A percentile compares a stretch with the other conserved stretches of the same genome.
Conservation (phyloP, 2,797 vertebrate species). For the Dendrocincla fuliginosa region DNA sequence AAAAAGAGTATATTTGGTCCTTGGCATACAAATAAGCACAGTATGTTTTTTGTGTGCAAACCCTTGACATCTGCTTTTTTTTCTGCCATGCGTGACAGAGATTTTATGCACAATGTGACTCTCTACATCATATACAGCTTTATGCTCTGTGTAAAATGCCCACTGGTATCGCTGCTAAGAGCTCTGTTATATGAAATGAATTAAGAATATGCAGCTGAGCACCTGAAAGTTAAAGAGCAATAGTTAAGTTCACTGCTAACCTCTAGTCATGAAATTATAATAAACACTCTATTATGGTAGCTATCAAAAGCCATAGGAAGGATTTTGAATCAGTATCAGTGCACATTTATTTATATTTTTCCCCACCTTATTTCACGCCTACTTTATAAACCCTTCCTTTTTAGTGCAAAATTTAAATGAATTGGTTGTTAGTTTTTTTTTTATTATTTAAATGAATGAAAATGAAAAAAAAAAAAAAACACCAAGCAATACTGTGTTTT, state of each 20-base stretch:
- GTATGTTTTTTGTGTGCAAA: not conserved
- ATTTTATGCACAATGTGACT: not conserved
- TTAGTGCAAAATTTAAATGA: not conserved
- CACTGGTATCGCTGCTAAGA: not conserved
- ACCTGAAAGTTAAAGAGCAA: not conserved
- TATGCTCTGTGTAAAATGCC: not conserved
- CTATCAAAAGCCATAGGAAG: not conserved
- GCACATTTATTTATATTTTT: not conserved
- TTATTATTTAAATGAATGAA: not conserved
- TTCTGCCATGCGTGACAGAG: fast-evolving
- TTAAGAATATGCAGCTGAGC: not conserved
- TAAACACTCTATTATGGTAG: not conserved
- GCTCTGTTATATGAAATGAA: not conserved
- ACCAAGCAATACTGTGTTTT: not conserved
- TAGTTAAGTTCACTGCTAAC: not conserved
- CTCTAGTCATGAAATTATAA: not conserved
- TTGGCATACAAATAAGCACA: not conserved
- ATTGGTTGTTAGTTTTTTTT: not conserved
- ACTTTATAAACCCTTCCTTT: not conserved
- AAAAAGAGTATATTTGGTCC: not conserved
- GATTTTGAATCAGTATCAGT: not conserved
- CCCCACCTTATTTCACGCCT: not conserved
- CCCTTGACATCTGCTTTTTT: not conserved
- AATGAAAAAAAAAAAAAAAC: not conserved
- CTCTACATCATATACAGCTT: not conserved